Evolutionary conservation across 2,113 vertebrate species (phyloP), one percentile per base, ranked within the genome.

Genomic region (Thamnaconus septentrionalis): DNA sequence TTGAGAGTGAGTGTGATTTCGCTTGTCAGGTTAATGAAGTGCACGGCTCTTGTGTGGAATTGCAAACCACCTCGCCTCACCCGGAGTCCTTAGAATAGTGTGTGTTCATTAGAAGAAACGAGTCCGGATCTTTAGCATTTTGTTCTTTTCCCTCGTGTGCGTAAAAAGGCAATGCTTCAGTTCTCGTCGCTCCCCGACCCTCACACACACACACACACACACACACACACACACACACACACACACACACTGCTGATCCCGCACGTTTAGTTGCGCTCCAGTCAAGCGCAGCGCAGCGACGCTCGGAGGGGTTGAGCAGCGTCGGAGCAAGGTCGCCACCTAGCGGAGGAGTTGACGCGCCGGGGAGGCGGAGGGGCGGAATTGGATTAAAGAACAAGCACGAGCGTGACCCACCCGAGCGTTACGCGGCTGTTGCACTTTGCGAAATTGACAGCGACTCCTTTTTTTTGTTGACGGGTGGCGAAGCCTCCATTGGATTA

Each of bases 341-440:
- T 88, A 81, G 88, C 80, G 88, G 87, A 49, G 1, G n/a, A n/a
- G 56, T 9, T 55, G n/a, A 6, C 52, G 64, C 65, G 45, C 44
- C 53, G 78, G 64, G 61, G 71, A 66, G 56, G 61, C 52, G 56
- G 42, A 31, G 18, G 18, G 18, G 68, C 50, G 52, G 7, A 76
- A 90, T 85, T 78, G 80, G 75, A 90, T 90, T 84, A 77, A 68
- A 73, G 63, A 82, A 85, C 85, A 87, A 79, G 78, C 64, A 58
- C 39, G 69, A 69, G 66, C 62, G 43, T 75, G 81, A 82, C 59
- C 48, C 41, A 31, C 4, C 18, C 49, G 44, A 49, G 50, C 67
- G 57, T 68, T 68, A 86, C 88, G 85, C 5, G 72, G 18, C 43
- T 47, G 71, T 61, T 80, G 75, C 86, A 87, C 87, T 88, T 80